phyloP scores from a whole-genome alignment of 2,888 invertebrate genomes.

The Polietes domitor region DNA sequence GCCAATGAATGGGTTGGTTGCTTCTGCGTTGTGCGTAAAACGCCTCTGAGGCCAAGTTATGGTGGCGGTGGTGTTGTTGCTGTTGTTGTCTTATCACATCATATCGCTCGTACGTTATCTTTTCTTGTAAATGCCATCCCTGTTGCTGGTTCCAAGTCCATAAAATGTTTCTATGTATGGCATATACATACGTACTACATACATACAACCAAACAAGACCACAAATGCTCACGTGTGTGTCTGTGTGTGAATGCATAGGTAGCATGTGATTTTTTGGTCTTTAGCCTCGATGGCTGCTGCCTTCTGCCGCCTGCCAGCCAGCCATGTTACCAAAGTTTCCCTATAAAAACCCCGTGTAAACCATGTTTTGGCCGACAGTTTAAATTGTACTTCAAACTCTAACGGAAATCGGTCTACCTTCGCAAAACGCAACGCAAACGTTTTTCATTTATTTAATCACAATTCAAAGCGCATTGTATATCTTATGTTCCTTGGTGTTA shows the following conservation, averaged over 20 bases:
- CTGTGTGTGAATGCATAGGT: slow-evolving; percentile 27
- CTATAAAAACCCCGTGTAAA: slow-evolving; percentile 77
- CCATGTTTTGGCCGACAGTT: slow-evolving; percentile 70
- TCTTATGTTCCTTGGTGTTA: background rate
- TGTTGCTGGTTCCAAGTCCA: slow-evolving; percentile 32
- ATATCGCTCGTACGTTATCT: no score
- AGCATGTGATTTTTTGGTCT: slow-evolving; percentile 61
- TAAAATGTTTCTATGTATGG: slow-evolving; percentile 10
- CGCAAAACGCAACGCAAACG: background rate
- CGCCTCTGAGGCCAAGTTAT: slow-evolving; percentile 40
- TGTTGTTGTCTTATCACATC: slow-evolving; percentile 50
- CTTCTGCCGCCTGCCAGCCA: slow-evolving; percentile 1
- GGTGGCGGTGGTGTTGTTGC: background rate
- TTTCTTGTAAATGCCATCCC: slow-evolving; percentile 20
- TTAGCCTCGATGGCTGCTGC: slow-evolving; percentile 50
- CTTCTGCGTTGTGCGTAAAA: slow-evolving; percentile 50
- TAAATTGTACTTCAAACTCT: slow-evolving; percentile 55
- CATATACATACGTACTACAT: background rate
- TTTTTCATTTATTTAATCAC: background rate
- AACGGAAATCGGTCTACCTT: slow-evolving; percentile 49
- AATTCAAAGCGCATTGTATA: background rate
- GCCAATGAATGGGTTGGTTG: slow-evolving; percentile 46
- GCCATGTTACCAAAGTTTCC: slow-evolving; percentile 51
- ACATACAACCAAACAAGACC: slow-evolving; percentile 13
- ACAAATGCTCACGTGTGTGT: background rate